Conservation (phyloP, 2,113 vertebrate genomes). For the Gambusia holbrooki region DNA sequence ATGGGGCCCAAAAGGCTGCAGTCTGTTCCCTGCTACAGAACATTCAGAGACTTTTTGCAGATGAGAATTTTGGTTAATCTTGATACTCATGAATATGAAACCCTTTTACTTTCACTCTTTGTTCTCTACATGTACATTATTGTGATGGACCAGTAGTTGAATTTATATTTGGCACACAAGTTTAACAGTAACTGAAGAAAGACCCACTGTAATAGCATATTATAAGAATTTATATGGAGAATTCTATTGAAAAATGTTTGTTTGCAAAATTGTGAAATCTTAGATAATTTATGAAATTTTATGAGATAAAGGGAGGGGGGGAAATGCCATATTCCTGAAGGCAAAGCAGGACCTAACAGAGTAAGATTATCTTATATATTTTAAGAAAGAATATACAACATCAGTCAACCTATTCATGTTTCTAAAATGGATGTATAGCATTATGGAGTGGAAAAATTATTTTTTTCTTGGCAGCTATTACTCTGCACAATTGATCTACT, state of each 20-base stretch:
- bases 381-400: constrained; percentile 54
- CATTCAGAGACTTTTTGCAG: background rate
- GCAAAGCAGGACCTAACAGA: constrained; percentile 54
- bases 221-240: constrained; percentile 25
- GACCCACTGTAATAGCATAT: background rate
- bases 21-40: background rate
- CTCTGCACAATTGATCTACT: constrained; percentile 73
- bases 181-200: background rate
- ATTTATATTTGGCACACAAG: constrained; percentile 31
- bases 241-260: constrained; percentile 43
- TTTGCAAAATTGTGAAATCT: constrained; percentile 49
- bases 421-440: constrained; percentile 66
- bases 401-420: constrained; percentile 56
- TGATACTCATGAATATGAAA: constrained; percentile 12
- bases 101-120: constrained; percentile 12
- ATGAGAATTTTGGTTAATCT: constrained; percentile 14
- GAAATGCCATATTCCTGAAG: constrained; percentile 43
- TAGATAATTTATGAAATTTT: constrained; percentile 51
- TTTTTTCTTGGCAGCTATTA: constrained; percentile 76
- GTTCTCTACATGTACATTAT: background rate
- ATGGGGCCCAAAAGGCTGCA: background rate
- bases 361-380: constrained; percentile 63
- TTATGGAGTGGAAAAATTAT: constrained; percentile 54
- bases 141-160: constrained; percentile 10
- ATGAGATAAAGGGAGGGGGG: constrained; percentile 20